Base-by-base conservation (phyloP, 2,888 invertebrate genomes). In the Lasioglossum figueresi region DNA sequence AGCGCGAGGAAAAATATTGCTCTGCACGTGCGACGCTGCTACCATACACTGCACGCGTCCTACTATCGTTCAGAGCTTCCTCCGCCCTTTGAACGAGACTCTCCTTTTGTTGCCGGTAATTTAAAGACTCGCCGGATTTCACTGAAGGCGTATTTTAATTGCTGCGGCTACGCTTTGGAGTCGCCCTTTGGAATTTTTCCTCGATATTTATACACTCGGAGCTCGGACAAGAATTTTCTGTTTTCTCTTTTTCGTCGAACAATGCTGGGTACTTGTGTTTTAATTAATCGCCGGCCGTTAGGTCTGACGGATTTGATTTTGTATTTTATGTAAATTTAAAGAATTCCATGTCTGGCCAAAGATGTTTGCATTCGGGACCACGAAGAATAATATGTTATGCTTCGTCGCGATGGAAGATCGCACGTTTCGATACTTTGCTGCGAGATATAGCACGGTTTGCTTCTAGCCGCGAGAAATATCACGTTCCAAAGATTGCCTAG, bases 1-100 rank as follows among this genome's bases (percentile, higher is more conserved):
- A 56, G 63, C 34, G 76, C 19, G 52, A 19, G 75, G 68, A 63
- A 52, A 56, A 72, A 73, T 79, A 79, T 76, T n/a, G 63, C 75
- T 16, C 16, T 14, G 52, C 68, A 43, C 82, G 43, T 34, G 63
- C 27, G 31, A 10, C 75, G 66, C 27, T 56, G 45, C 72, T 63
- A 12, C 52, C 34, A 76, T 72, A 43, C 31, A 40, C 31, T n/a
- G n/a, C 56, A n/a, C 23, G 56, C 31, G 34, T 70, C 19, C 68
- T 27, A 12, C 34, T 70, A 40, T 27, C 77, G 16, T 77, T 40
- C 31, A 23, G 19, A 31, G 27, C 23, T 23, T 63, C 48, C 23
- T 16, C 14, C 45, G 27, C 12, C 6, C 34, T 34, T 43, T 19
- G 12, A 10, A 16, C 27, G 70, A 10, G 48, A 56, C 56, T 71